These are phyloP conservation scores for Drosophila tripunctata DNA, from an alignment of 2,888 invertebrate genomes.

Conservation along the genomic window DNA sequence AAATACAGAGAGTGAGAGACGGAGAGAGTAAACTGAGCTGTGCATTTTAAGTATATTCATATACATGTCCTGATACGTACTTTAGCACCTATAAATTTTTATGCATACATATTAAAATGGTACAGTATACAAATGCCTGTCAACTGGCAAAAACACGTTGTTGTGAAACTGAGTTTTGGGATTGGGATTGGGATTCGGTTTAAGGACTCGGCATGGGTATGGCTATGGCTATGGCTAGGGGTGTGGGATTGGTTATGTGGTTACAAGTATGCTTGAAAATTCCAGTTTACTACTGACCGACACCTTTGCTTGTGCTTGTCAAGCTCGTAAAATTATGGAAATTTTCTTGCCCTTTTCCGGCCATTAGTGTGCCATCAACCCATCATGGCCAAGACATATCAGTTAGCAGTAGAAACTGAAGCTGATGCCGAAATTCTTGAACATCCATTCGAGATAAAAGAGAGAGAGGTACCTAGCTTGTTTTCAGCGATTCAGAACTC, in stretches of 20 bases:
- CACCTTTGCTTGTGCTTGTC: conserved; percentile 41
- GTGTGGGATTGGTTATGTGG: conserved; percentile 24
- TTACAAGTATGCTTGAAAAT: conserved; percentile 61
- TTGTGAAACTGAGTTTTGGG: conserved; percentile 9
- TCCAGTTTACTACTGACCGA: conserved; percentile 58
- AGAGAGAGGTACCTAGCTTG: too few relatives aligned
- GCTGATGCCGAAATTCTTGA: background rate
- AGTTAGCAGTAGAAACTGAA: background rate
- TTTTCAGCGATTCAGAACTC: conserved; percentile 14
- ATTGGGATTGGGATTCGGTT: background rate
- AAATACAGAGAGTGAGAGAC: background rate
- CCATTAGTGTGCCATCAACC: conserved; percentile 39
- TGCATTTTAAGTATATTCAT: conserved; percentile 55
- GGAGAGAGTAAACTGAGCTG: conserved; percentile 2
- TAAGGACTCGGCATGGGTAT: background rate
- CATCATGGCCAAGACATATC: background rate
- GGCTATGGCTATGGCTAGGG: background rate
- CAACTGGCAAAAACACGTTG: conserved; percentile 34
- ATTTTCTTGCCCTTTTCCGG: conserved; percentile 65
- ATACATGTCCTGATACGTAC: conserved; percentile 71
- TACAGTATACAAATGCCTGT: conserved; percentile 48
- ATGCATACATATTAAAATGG: conserved; percentile 71
- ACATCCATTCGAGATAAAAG: conserved; percentile 11
- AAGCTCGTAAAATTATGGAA: conserved; percentile 78
- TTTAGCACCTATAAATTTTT: conserved; percentile 76